These are phyloP conservation scores for Drosophila guanche DNA, from an alignment of 1,140 invertebrate species.

Conservation along the genomic window DNA sequence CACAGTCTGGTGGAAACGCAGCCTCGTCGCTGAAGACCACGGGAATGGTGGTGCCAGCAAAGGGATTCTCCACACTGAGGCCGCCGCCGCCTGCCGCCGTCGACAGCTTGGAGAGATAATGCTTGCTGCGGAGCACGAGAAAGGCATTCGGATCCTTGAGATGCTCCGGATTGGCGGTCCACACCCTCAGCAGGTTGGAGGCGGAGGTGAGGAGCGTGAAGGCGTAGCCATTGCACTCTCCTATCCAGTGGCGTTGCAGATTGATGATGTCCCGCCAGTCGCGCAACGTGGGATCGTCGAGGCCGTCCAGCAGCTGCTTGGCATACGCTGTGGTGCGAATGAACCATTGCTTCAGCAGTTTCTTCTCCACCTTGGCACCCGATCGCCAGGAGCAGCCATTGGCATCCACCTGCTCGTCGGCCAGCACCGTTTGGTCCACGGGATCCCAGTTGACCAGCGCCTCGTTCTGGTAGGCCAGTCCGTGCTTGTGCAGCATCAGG, in stretches of 20 bases:
- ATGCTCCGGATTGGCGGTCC: slow-evolving; percentile 91
- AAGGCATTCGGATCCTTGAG: slow-evolving; percentile 88
- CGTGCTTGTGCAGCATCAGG: slow-evolving; percentile 93
- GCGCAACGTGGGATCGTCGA: slow-evolving; percentile 88
- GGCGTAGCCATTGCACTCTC: slow-evolving; percentile 94
- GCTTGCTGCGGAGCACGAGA: slow-evolving; percentile 85
- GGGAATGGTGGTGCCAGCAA: slow-evolving; percentile 88
- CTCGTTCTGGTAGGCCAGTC: slow-evolving; percentile 94
- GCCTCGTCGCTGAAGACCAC: slow-evolving; percentile 87
- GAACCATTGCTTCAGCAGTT: slow-evolving; percentile 96
- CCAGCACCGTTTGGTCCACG: slow-evolving; percentile 97
- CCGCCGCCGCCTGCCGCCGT: slow-evolving; percentile 80
- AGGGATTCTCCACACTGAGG: slow-evolving; percentile 89
- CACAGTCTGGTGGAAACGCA: slow-evolving; percentile 86
- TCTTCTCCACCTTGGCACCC: slow-evolving; percentile 96
- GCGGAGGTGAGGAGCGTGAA: slow-evolving; percentile 85
- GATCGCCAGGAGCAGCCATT: slow-evolving; percentile 97
- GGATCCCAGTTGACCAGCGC: slow-evolving; percentile 99
- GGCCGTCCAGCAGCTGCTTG: slow-evolving; percentile 90
- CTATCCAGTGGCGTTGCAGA: slow-evolving; percentile 98
- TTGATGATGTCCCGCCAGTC: slow-evolving; percentile 94
- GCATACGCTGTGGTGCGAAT: slow-evolving; percentile 95
- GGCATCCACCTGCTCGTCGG: slow-evolving; percentile 98
- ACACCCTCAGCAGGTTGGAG: slow-evolving; percentile 86
- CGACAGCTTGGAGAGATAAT: slow-evolving; percentile 84